A percentile compares a stretch with the other conserved stretches of the same genome.
phyloP scores from a whole-genome alignment of 1,140 invertebrate species.

The Anagrus nilaparvatae region DNA sequence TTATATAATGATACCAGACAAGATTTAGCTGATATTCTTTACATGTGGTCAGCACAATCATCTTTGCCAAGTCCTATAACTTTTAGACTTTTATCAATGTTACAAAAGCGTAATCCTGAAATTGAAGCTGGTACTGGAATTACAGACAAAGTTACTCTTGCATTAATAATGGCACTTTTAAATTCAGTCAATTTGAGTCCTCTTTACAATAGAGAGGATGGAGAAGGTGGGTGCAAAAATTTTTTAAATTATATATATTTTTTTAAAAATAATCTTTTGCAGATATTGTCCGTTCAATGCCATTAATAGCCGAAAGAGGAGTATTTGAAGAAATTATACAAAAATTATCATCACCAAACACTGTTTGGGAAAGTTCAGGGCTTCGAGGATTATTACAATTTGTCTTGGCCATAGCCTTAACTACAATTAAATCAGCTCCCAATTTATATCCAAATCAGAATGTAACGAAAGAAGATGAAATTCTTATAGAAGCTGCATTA shows the following conservation, averaged over 20 bases:
- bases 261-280: conserved; percentile 13
- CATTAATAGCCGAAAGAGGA: conserved; percentile 58
- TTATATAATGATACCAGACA: conserved; percentile 70
- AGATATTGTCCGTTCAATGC: conserved; percentile 61
- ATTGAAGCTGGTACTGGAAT: conserved; percentile 45
- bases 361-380: conserved; percentile 53
- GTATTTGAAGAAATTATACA: conserved; percentile 48
- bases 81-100: conserved; percentile 35
- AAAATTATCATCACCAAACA: conserved; percentile 44
- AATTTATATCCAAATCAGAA: conserved; percentile 27
- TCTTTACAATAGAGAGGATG: conserved; percentile 52
- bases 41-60: conserved; percentile 76
- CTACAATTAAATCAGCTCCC: conserved; percentile 59
- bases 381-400: conserved; percentile 67
- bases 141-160: conserved; percentile 66
- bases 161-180: conserved; percentile 71
- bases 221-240: conserved; percentile 37
- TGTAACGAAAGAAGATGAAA: conserved; percentile 36
- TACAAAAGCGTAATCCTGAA: conserved; percentile 39
- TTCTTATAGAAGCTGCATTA: conserved; percentile 66
- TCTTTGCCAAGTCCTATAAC: conserved; percentile 56
- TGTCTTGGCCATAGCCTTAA: conserved; percentile 69
- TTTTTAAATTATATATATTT: conserved; percentile 4
- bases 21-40: conserved; percentile 75
- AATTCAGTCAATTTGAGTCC: conserved; percentile 78